Percentiles rank a stretch among this genome's conserved stretches.
phyloP scores from a whole-genome alignment of 2,797 vertebrate species.

The Myripristis jacobus region DNA sequence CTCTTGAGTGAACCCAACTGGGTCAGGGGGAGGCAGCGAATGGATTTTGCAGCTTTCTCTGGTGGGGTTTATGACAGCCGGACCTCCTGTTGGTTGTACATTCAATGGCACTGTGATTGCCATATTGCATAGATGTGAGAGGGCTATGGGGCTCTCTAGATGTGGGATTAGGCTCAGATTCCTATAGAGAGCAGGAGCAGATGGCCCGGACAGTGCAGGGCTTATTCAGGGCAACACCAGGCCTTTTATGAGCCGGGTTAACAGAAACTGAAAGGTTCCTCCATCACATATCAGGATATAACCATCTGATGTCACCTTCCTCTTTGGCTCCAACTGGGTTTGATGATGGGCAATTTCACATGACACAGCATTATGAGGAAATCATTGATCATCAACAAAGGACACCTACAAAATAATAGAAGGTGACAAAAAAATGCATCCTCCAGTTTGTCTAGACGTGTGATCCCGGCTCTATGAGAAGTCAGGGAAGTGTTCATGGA shows the following conservation, averaged over 20 bases:
- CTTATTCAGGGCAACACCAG: slow-evolving; percentile 16
- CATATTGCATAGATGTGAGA: slow-evolving; percentile 3
- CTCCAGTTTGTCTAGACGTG: too few species aligned
- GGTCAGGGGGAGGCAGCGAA: too few species aligned
- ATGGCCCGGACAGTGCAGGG: slow-evolving; percentile 33
- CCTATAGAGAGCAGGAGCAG: slow-evolving; percentile 38
- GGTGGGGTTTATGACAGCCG: neutral
- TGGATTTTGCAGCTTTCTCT: too few species aligned
- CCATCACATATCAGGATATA: neutral
- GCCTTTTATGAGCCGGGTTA: slow-evolving; percentile 12
- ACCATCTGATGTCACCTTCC: neutral
- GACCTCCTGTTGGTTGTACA: slow-evolving; percentile 22
- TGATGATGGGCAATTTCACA: slow-evolving; percentile 4
- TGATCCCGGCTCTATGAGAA: neutral
- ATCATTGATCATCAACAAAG: slow-evolving; percentile 15
- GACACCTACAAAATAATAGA: slow-evolving; percentile 15
- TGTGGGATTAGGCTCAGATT: slow-evolving; percentile 49
- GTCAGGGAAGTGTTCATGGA: neutral
- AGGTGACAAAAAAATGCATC: slow-evolving; percentile 2
- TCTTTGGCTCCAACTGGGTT: neutral
- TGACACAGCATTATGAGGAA: slow-evolving; percentile 38
- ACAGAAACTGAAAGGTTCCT: slow-evolving; percentile 4
- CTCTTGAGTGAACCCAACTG: too few species aligned
- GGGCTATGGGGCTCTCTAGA: slow-evolving; percentile 3
- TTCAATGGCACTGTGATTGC: neutral